Evolutionary conservation across 2,797 vertebrate species (phyloP).

Genomic region (Chrysocyon brachyurus): DNA sequence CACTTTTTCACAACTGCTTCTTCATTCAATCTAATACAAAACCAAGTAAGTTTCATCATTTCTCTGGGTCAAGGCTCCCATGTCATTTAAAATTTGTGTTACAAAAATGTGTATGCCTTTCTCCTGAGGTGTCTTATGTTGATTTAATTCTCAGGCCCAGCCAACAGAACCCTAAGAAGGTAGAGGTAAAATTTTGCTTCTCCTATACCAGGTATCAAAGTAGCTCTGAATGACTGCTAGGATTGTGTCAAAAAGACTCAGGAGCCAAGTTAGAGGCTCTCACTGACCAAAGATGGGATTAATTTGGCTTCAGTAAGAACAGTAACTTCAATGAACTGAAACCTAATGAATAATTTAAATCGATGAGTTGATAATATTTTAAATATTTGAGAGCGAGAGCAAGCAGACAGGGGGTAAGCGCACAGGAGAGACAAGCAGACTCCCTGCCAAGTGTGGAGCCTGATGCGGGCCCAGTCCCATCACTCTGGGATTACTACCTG

Average conservation of each 20-base stretch:
- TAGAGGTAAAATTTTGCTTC: background rate
- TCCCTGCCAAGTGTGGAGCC: background rate
- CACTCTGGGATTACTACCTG: background rate
- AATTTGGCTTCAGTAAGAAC: background rate
- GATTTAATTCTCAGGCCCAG: background rate
- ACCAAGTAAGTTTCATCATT: constrained; percentile 16
- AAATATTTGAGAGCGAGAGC: too few species aligned
- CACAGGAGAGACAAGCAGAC: background rate
- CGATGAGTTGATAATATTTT: background rate
- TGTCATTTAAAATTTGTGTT: background rate
- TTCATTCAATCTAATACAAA: background rate
- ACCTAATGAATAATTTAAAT: background rate
- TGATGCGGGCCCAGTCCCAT: background rate
- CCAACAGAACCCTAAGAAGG: background rate
- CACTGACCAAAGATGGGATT: background rate
- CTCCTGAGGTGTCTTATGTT: background rate
- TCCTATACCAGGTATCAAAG: background rate
- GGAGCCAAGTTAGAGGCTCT: background rate
- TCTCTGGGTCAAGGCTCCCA: background rate
- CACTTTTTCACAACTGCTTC: background rate
- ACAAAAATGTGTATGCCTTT: background rate
- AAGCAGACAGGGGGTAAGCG: background rate
- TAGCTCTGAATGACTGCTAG: background rate
- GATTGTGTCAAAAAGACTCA: background rate
- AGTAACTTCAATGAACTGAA: background rate